Evolutionary conservation across 2,797 vertebrate species (phyloP), one percentile per base, ranked within the genome.

Genomic region (Lacerta bilineata): DNA sequence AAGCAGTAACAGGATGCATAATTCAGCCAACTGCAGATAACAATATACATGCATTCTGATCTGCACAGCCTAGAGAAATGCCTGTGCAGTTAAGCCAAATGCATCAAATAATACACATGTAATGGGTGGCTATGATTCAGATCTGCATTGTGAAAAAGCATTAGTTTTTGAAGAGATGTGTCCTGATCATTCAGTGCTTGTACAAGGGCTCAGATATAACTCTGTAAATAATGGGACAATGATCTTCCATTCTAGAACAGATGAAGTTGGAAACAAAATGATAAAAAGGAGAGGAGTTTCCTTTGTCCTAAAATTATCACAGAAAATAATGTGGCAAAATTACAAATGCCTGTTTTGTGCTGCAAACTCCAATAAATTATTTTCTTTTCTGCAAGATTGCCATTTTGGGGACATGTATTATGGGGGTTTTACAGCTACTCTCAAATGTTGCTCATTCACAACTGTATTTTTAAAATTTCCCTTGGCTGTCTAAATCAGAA

Each of bases 321-420:
- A 72, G 71, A 61, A 41, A 92, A 87, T 74, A 71, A 66, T 55
- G 25, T 66, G 29, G n/a, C n/a, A 81, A 80, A 91, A 81, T 77
- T 17, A 10, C 20, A 50, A 75, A 78, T 36, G 82, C 55, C 33
- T 69, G 20, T 78, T 84, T 43, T 87, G 17, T 80, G 15, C 20
- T 77, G 25, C 9, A 74, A 29, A 66, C n/a, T 68, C 29, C 11
- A 64, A 74, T 36, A 80, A 36, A 59, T 41, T 41, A 75, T 84
- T 87, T 74, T 46, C 39, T 4, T 11, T 81, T n/a, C 50, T 59
- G 33, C 25, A 39, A 64, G 75, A 74, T 61, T 43, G 55, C 29
- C 41, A 64, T 74, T 50, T 71, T 59, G 43, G 50, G n/a, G 78
- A 23, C 29, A 55, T 75, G 50, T 7, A 15, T 25, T 27, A 5